Base-by-base conservation (phyloP, 2,797 vertebrate genomes). In the Siniperca undulata region DNA sequence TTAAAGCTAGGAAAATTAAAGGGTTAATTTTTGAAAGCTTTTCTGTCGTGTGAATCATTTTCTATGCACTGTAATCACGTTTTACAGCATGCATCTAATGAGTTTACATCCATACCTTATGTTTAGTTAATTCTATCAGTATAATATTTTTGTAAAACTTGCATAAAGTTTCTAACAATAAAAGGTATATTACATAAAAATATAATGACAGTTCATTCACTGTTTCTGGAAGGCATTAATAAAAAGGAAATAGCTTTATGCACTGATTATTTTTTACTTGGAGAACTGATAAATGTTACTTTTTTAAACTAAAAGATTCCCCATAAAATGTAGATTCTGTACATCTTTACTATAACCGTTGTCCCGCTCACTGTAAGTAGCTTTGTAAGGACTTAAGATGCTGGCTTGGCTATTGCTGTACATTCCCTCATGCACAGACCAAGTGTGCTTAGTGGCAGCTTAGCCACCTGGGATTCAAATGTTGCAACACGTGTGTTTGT, bases 351-450 rank as follows among this genome's bases (percentile, higher is more conserved):
- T 58, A 34, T 13, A 56, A 69, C 71, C 60, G 46, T 66, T 72
- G 68, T 70, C 60, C 84, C 67, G n/a, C 38, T 83, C 59, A 12
- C 24, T 60, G 7, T 91, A 94, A 94, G 77, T 13, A 78, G 92
- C 89, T 93, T 94, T 93, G 78, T 42, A 30, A 80, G 83, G 85
- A 85, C 74, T 93, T 85, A 86, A 22, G 69, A 80, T 2, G 5
- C 30, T 34, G 56, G 74, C 22, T 73, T 59, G 65, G 71, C 46
- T 20, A 70, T 70, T 42, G 70, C 65, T 27, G 80, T 46, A 78
- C 75, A 59, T 76, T 78, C 59, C 78, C 91, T 85, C 67, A 20
- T 91, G 87, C 56, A 69, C 78, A 59, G 22, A 77, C 22, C 53
- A 36, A 59, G 81, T 85, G 89, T 79, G 78, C 85, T 87, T 85